These are phyloP conservation scores for Axis porcinus DNA, from an alignment of 2,113 vertebrate species.

Conservation along the genomic window DNA sequence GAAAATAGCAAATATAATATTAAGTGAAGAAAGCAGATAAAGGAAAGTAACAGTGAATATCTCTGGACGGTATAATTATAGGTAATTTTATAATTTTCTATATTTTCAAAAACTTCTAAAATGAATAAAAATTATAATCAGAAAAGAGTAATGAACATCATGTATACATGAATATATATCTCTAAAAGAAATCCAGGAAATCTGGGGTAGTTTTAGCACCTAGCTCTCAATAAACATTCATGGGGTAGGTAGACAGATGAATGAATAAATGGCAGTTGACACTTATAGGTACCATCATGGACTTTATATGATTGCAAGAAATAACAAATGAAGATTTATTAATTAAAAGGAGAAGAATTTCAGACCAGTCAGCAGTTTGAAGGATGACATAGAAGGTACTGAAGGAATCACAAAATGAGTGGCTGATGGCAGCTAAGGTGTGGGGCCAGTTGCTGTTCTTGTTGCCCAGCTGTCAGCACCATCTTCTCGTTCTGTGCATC, in stretches of 20 bases:
- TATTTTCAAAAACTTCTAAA: slow-evolving; percentile 28
- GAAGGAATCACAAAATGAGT: not conserved
- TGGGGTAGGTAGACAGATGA: not conserved
- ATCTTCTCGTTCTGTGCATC: not conserved
- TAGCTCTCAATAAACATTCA: slow-evolving; percentile 39
- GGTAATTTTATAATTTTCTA: not conserved
- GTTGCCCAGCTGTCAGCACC: not conserved
- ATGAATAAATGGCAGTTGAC: not conserved
- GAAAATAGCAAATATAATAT: slow-evolving; percentile 14
- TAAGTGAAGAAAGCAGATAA: slow-evolving; percentile 17
- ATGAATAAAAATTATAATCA: slow-evolving; percentile 33
- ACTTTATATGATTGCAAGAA: slow-evolving; percentile 8
- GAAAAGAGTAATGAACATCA: not conserved
- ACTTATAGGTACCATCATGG: not conserved
- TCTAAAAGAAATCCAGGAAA: slow-evolving; percentile 45
- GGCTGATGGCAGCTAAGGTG: not conserved
- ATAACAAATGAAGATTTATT: slow-evolving; percentile 16
- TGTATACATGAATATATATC: not conserved
- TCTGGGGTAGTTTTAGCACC: slow-evolving; percentile 23
- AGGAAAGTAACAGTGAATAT: not conserved
- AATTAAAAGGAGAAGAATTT: slow-evolving; percentile 36
- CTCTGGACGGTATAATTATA: slow-evolving; percentile 18
- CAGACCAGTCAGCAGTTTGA: not conserved
- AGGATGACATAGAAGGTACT: not conserved
- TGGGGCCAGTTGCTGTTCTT: not conserved